These are phyloP conservation scores for Dysdera silvatica DNA, from an alignment of 1,140 invertebrate genomes.

Conservation along the genomic window DNA sequence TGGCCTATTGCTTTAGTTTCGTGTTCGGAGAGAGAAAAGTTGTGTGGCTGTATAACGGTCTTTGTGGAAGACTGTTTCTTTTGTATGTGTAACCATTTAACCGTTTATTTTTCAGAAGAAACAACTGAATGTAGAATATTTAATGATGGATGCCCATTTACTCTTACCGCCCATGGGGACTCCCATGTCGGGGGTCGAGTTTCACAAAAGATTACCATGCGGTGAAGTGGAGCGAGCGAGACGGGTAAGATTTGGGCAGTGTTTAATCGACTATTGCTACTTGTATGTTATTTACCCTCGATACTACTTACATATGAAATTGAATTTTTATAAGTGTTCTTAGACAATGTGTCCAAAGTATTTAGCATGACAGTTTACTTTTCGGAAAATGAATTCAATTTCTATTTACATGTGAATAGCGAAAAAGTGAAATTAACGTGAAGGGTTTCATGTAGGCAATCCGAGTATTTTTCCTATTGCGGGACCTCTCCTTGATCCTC, in stretches of 20 bases:
- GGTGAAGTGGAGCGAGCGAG: slow-evolving; percentile 92
- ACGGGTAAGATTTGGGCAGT: slow-evolving; percentile 46
- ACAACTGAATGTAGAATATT: slow-evolving; percentile 80
- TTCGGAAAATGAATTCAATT: too few species aligned
- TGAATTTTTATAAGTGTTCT: too few species aligned
- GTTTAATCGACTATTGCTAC: neutral
- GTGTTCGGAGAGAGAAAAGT: neutral
- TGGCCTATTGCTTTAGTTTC: neutral
- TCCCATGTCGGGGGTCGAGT: slow-evolving; percentile 90
- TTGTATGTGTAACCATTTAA: too few species aligned
- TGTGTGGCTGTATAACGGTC: neutral
- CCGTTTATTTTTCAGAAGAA: slow-evolving; percentile 63
- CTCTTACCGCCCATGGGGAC: slow-evolving; percentile 92
- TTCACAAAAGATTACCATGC: slow-evolving; percentile 87
- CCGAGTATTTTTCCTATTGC: slow-evolving; percentile 84
- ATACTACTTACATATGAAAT: too few species aligned
- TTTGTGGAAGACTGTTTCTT: neutral
- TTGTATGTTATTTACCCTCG: too few species aligned
- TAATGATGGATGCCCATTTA: slow-evolving; percentile 94
- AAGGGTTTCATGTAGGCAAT: slow-evolving; percentile 62
- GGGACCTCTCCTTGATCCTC: slow-evolving; percentile 71
- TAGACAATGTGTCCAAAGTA: too few species aligned
- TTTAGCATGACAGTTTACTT: too few species aligned
- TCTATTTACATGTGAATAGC: too few species aligned
- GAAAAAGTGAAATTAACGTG: too few species aligned